phyloP scores from a whole-genome alignment of 2,888 invertebrate species.

The Oscheius sp. region DNA sequence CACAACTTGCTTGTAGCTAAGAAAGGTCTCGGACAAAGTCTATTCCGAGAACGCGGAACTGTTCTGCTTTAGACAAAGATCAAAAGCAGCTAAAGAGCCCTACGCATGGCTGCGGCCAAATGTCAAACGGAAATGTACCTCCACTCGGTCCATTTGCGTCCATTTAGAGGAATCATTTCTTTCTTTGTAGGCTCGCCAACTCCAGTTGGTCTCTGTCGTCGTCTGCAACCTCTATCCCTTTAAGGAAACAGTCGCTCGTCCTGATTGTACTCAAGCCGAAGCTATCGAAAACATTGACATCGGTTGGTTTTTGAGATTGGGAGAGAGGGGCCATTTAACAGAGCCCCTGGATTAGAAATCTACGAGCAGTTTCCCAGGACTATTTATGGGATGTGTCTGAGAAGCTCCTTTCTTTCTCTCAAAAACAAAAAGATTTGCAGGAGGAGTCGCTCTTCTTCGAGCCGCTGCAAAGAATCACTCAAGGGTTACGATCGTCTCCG shows the following conservation, averaged over 20 bases:
- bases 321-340: too few species aligned
- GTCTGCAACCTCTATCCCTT: conserved; percentile 93
- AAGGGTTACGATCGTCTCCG: conserved; percentile 91
- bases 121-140: conserved; percentile 15
- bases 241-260: conserved; percentile 76
- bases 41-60: background rate
- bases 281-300: conserved; percentile 77
- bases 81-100: too few species aligned
- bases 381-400: background rate
- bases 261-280: conserved; percentile 83
- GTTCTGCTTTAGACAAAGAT: background rate
- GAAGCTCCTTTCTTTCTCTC: background rate
- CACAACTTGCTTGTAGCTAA: too few species aligned
- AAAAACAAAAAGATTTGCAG: conserved; percentile 32
- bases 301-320: conserved; percentile 33
- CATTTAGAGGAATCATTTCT: background rate
- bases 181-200: conserved; percentile 46
- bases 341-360: background rate
- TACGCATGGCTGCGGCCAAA: background rate
- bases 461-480: conserved; percentile 97
- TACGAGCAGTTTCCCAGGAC: background rate
- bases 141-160: background rate
- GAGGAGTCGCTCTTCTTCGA: conserved; percentile 88
- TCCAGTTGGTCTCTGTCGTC: conserved; percentile 76
- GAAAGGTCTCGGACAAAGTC: too few species aligned